Conservation (phyloP, 1,140 invertebrate species). For the Papilio glaucus region DNA sequence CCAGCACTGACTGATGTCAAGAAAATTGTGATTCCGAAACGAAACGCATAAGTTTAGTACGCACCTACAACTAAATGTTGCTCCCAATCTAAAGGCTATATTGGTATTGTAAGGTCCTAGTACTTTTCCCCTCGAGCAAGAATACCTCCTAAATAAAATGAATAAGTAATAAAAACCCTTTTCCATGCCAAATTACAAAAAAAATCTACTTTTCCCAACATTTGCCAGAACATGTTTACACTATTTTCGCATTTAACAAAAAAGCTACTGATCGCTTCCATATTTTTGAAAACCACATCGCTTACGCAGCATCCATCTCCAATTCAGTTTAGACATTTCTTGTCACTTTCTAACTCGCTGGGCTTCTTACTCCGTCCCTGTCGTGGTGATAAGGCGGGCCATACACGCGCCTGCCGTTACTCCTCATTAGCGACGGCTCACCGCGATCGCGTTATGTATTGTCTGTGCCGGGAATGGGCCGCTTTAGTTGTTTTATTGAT, state of each 20-base stretch:
- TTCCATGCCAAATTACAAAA: no score
- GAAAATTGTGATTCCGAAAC: no score
- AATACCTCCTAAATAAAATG: no score
- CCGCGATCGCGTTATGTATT: slow-evolving; percentile 59
- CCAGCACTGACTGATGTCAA: no score
- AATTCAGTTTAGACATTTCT: slow-evolving; percentile 59
- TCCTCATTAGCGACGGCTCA: slow-evolving; percentile 73
- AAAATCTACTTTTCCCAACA: not conserved
- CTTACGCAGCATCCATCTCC: slow-evolving; percentile 55
- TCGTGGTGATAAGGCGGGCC: slow-evolving; percentile 61
- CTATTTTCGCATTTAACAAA: slow-evolving; percentile 24
- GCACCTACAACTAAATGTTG: no score
- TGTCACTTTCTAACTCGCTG: slow-evolving; percentile 38
- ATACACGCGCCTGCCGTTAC: slow-evolving; percentile 72
- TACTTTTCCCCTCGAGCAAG: no score
- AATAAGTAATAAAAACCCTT: no score
- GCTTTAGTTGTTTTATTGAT: slow-evolving; percentile 76
- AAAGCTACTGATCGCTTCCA: slow-evolving; percentile 39
- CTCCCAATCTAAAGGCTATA: no score
- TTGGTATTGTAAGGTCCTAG: no score
- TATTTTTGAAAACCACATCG: slow-evolving; percentile 22
- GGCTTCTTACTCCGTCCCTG: slow-evolving; percentile 42
- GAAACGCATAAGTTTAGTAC: no score
- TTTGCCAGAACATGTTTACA: not conserved
- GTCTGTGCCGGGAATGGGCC: slow-evolving; percentile 60